Evolutionary conservation across 1,140 invertebrate species (phyloP), one percentile per base, ranked within the genome.

Genomic region (Formica selysi): DNA sequence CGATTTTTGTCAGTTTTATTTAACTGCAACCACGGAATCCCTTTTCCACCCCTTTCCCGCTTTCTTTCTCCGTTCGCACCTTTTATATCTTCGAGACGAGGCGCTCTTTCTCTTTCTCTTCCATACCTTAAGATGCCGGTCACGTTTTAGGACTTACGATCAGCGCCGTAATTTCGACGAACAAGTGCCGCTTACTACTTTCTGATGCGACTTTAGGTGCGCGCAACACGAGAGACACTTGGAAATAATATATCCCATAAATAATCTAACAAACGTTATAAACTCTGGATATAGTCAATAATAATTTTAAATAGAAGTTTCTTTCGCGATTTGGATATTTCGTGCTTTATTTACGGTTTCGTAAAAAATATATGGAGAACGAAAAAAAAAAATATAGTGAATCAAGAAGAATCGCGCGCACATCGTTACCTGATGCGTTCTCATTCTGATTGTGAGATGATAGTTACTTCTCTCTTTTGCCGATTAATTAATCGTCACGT

Each of bases 101-200:
- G 38, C 59, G 81, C 86, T 86, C 16, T 51, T 3, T 51, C 48
- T 51, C 48, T 51, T 78, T 76, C 87, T 90, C 36, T 41, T 61
- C 86, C 87, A 29, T 32, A 32, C 57, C 38, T 84, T 90, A 59
- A 67, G 36, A 90, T 78, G 65, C 89, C 68, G 13, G 74, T 86
- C 90, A 91, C 90, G 90, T 91, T 91, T 91, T 91, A 88, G 86
- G 89, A 91, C 86, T 91, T 91, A 91, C 88, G 90, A 88, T 90
- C 89, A 48, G 48, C 59, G 54, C 76, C 81, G 86, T 90, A 90
- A 90, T 90, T 90, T 90, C 81, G 81, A 59, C 62, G 86, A 89
- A 81, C 88, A 89, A 90, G 86, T 89, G 88, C 80, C 71, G 88
- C 89, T 90, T 87, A 90, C 86, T 90, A 76, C 80, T 85, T 90